Evolutionary conservation across 2,797 vertebrate genomes (phyloP), one percentile per base, ranked within the genome.

Genomic region (Urosaurus nigricauda): DNA sequence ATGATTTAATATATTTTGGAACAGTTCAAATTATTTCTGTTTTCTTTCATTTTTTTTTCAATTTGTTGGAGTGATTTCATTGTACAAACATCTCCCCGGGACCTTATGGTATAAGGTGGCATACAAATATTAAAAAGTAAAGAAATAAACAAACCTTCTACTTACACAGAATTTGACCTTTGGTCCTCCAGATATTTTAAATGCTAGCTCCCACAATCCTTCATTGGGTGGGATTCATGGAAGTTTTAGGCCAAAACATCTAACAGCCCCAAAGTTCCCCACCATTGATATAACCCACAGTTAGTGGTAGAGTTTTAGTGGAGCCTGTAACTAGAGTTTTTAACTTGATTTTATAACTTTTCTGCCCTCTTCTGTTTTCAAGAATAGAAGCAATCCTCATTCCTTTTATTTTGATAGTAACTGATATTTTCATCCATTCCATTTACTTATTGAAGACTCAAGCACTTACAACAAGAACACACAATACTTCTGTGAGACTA

Each of bases 381-480:
- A 8, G 35, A 43, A 75, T 9, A 85, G 56, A n/a, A 35, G 21
- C 37, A 80, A 81, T 73, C 37, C 3, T 60, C 35, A 29, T 24
- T 11, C 13, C 13, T 13, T 68, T 68, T 68, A 17, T 80, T 82
- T 65, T 37, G 43, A 29, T 29, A n/a, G 12, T 75, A 71, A 82
- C 32, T 47, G 32, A 19, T 43, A 75, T 71, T 82, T 87, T 82
- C 56, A 82, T 87, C 79, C 29, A 60, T 87, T 63, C 37, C 4
- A 11, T 35, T 80, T 43, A 37, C 51, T 63, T 81, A 73, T 43
- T 37, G 40, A 88, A 60, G 70, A 83, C n/a, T 77, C 51, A 40
- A 51, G 43, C 32, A 51, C 32, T 58, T 56, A 60, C 37, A 37
- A 83, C 4, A 63, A 47, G 43, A 32, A 43, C 60, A 63, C 26